Evolutionary conservation across 2,888 invertebrate species (phyloP).

Genomic region (Latrodectus elegans): DNA sequence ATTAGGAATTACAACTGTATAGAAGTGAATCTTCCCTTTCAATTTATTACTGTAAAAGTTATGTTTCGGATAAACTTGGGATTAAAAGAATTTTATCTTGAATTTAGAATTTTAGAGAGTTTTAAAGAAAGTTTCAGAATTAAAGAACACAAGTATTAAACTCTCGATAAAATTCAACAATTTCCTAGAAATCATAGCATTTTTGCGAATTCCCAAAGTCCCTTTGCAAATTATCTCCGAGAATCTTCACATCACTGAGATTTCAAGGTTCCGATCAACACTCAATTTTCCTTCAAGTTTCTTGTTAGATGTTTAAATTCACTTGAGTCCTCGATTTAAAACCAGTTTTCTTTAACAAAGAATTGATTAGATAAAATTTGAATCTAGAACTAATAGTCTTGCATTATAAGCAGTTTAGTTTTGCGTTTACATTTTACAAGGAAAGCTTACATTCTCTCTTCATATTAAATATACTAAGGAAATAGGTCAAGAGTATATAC

Average conservation of each 20-base stretch:
- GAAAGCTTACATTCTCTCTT: neutral
- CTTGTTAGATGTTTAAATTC: neutral
- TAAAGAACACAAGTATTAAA: too few relatives aligned
- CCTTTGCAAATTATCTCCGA: neutral
- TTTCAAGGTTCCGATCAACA: neutral
- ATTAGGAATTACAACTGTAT: too few relatives aligned
- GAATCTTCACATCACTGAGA: neutral
- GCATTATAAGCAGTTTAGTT: neutral
- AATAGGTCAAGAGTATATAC: neutral
- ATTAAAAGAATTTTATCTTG: too few relatives aligned
- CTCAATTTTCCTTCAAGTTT: neutral
- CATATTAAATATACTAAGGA: neutral
- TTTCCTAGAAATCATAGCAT: neutral
- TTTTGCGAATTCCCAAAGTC: neutral
- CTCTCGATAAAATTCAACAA: too few relatives aligned
- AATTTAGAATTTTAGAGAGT: too few relatives aligned
- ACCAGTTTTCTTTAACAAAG: neutral
- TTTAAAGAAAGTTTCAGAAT: too few relatives aligned
- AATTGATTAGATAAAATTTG: slow-evolving; percentile 1
- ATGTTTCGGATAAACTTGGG: too few relatives aligned
- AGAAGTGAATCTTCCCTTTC: too few relatives aligned
- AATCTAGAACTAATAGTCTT: neutral
- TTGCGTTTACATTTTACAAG: neutral
- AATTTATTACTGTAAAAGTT: too few relatives aligned
- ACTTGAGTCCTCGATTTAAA: neutral